These are phyloP conservation scores for Chrysolina haemoptera DNA, from an alignment of 2,888 invertebrate species.

Conservation along the genomic window DNA sequence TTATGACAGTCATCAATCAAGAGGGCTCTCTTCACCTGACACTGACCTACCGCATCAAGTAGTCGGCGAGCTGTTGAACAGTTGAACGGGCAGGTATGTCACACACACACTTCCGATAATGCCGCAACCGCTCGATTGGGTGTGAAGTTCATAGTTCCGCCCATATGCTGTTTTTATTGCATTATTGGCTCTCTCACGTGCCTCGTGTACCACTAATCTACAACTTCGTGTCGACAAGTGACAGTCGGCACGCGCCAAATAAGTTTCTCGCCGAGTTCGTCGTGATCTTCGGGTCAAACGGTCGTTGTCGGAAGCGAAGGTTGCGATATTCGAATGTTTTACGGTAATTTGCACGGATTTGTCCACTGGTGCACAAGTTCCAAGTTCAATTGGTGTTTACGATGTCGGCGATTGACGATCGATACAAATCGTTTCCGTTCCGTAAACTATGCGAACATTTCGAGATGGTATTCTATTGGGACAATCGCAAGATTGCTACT, in stretches of 20 bases:
- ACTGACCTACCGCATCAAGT: conserved; percentile 65
- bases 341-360: conserved; percentile 24
- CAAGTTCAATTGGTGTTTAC: neutral
- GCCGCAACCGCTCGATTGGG: conserved; percentile 61
- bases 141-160: conserved; percentile 61
- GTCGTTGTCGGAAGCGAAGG: neutral
- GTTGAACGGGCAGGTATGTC: conserved; percentile 60
- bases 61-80: conserved; percentile 54
- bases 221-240: conserved; percentile 63
- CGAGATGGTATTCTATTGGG: neutral
- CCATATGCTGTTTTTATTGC: conserved; percentile 66
- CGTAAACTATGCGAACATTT: neutral
- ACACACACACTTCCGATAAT: conserved; percentile 65
- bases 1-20: conserved; percentile 47
- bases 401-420: neutral
- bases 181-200: conserved; percentile 63
- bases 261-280: conserved; percentile 26
- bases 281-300: conserved; percentile 27
- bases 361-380: neutral
- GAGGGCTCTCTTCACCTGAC: conserved; percentile 48
- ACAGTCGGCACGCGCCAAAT: conserved; percentile 65
- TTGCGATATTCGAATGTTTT: conserved; percentile 22
- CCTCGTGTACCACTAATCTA: conserved; percentile 60
- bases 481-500: too few species aligned
- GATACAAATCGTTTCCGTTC: neutral